Base-by-base conservation (phyloP, 2,113 vertebrate species). In the Ciconia maguari region DNA sequence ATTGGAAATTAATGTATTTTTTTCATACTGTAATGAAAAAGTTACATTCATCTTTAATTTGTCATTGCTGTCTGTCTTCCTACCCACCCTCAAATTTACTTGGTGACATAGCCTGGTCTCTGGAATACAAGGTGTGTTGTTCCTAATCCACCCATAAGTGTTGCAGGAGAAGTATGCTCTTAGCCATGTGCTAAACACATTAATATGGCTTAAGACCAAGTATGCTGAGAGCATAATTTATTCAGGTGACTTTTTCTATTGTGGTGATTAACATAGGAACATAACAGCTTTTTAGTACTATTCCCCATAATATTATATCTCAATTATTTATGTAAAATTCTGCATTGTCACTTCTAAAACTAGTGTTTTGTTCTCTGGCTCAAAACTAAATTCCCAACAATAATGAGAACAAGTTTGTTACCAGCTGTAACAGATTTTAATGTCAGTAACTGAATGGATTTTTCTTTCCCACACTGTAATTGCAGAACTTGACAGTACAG, bases 401-500 rank as follows among this genome's bases (percentile, higher is more conserved):
- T 44, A 26, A 52, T 42, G 29, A 80, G 25, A 64, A 64, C 7
- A n/a, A 64, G 25, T 80, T 83, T 94, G 46, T 57, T 89, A 27
- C 36, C 15, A 61, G 16, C 15, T 92, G 22, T 87, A 89, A 72
- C 30, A 38, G n/a, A 44, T 86, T 75, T 66, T 44, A 42, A 61
- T 79, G 44, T 75, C 32, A 34, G 16, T 94, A 90, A 83, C 71
- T 84, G 21, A 88, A 78, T 69, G 14, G 11, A 20, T 84, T 64
- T 89, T 62, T 82, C 24, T 86, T 83, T 86, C 34, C 36, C 11
- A 16, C 12, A 5, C 15, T 89, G 77, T 87, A 51, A 82, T 81
- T 94, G 29, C 96, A 99, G 99, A 99, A 93, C 98, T 99, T 85
- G 99, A 99, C 98, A 99, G 99, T 96, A 99, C 99, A 77, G 99